phyloP scores from a whole-genome alignment of 35 echinoderm and acorn worm genomes.

The Acanthaster planci region DNA sequence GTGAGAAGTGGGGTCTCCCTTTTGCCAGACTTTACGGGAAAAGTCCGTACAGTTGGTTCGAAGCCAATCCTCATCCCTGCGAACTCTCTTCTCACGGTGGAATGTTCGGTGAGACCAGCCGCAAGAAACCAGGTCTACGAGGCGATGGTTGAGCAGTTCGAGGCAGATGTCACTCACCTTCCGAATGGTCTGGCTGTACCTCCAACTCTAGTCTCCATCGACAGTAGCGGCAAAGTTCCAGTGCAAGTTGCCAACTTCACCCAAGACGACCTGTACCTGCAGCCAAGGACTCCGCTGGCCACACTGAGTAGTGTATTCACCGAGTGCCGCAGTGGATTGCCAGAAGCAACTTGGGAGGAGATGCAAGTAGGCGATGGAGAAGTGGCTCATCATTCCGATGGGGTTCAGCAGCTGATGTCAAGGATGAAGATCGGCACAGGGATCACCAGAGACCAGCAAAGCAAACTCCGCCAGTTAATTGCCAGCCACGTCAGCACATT shows the following conservation, averaged over 20 bases:
- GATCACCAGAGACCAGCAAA: neutral
- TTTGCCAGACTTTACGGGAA: too few relatives aligned
- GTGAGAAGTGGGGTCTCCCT: too few relatives aligned
- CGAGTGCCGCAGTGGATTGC: neutral
- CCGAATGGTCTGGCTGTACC: constrained; percentile 32
- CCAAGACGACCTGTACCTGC: constrained; percentile 16
- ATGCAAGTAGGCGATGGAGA: neutral
- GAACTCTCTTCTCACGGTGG: neutral
- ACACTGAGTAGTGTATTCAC: neutral
- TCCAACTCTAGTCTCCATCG: constrained; percentile 29
- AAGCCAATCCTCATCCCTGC: neutral
- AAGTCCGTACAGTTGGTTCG: neutral
- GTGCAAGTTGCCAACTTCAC: constrained; percentile 48
- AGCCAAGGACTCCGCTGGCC: constrained; percentile 23
- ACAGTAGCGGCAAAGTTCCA: constrained; percentile 6
- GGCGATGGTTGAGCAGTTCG: neutral
- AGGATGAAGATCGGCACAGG: neutral
- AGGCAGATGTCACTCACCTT: neutral
- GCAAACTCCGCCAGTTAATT: neutral
- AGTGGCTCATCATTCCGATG: neutral
- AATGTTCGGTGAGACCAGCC: neutral
- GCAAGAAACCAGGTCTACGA: neutral
- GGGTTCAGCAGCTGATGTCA: neutral
- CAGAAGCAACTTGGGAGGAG: neutral
- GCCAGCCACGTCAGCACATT: constrained; percentile 1